Conservation (phyloP, 2,113 vertebrate species). For the Archilochus colubris region DNA sequence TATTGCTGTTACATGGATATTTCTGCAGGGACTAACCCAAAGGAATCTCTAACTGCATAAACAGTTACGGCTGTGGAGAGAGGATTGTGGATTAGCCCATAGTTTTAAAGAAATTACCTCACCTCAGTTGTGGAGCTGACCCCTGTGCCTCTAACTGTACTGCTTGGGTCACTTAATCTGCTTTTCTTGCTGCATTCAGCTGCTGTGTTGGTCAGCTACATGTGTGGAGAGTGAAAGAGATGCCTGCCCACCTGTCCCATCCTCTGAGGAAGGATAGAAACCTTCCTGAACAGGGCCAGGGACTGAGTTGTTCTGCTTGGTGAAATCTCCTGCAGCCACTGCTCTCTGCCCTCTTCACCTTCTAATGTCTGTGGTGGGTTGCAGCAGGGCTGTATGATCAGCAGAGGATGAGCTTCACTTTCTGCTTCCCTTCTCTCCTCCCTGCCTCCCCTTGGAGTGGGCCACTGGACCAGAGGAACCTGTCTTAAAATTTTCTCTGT, state of each 20-base stretch:
- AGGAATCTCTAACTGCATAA: not conserved
- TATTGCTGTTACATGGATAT: accelerated
- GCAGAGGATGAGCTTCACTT: not conserved
- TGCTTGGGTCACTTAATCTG: not conserved
- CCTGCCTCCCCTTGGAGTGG: not conserved
- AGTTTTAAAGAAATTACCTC: not conserved
- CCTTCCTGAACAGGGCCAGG: not conserved
- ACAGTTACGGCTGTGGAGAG: not conserved
- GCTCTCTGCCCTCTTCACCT: accelerated
- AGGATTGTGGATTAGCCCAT: not conserved
- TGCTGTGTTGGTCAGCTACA: not conserved
- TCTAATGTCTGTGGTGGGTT: accelerated
- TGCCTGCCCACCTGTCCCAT: not conserved
- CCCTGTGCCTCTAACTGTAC: not conserved
- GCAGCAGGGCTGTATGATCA: not conserved
- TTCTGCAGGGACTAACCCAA: not conserved
- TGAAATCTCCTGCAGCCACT: not conserved
- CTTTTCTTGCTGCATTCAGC: not conserved
- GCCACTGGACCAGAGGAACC: not conserved
- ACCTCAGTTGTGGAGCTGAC: not conserved
- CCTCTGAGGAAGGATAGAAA: not conserved
- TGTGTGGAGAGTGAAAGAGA: not conserved
- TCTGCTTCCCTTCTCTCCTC: not conserved
- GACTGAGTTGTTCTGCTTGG: not conserved
- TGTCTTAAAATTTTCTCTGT: not conserved